Evolutionary conservation across 2,797 vertebrate genomes (phyloP), one percentile per base, ranked within the genome.

Genomic region (Pantherophis vulpinus): DNA sequence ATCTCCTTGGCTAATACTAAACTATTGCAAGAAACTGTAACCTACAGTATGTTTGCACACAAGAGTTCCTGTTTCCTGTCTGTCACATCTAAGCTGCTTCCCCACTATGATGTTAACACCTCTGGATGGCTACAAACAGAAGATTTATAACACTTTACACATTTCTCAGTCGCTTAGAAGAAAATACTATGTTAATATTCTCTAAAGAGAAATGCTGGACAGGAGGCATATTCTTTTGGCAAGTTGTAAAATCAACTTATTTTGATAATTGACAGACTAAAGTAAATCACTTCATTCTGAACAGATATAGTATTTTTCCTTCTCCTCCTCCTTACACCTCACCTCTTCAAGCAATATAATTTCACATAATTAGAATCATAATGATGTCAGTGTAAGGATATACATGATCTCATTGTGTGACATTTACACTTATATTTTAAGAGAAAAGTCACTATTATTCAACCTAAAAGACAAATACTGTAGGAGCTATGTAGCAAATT

Each of bases 191-290:
- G 93, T 51, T 93, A 66, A 54, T 95, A 91, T 92, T 93, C 95
- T 94, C 93, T 20, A 58, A 6, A n/a, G 13, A n/a, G 23, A 60
- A 60, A 60, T 27, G 12, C 13, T 47, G 12, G 23, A 89, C 32
- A 47, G 13, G 47, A 63, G 25, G n/a, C 37, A 95, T 94, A 27
- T 83, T 95, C 95, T 94, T 93, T 94, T 90, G 59, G 3, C 61
- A 95, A 94, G 1, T 89, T 92, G 89, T 94, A 91, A 95, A 93
- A 93, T 94, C 95, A 95, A 91, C 95, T 95, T 93, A 2, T 87
- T 90, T 70, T 58, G 54, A 87, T 88, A 79, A 37, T 83, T 94
- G 93, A 92, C 86, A 94, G 92, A 74, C 79, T 58, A 32, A 92
- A 93, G 94, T 94, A 59, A 95, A 51, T 27, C 47, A 51, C 13